These are phyloP conservation scores for Lordiphosa stackelbergi DNA, from an alignment of 1,140 invertebrate genomes.

Conservation along the genomic window DNA sequence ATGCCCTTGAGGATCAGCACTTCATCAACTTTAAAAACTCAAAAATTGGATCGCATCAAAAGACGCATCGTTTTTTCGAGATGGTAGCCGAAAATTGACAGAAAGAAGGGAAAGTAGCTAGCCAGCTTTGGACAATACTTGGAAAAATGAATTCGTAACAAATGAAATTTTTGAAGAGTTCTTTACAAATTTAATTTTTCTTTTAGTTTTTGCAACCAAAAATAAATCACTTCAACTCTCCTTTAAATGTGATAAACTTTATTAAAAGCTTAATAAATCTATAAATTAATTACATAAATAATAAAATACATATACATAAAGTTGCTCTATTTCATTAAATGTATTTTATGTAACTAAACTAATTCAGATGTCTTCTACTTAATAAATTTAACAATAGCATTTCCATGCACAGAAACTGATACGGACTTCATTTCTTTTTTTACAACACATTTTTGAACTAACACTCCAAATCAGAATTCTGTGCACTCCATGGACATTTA, in stretches of 20 bases:
- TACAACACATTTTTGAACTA: too few relatives aligned
- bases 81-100: too few relatives aligned
- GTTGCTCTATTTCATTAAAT: conserved; percentile 8
- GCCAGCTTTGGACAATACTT: too few relatives aligned
- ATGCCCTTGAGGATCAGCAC: too few relatives aligned
- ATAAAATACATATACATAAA: conserved; percentile 53
- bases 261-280: conserved; percentile 58
- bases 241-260: conserved; percentile 41
- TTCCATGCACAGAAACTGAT: conserved; percentile 22
- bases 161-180: too few relatives aligned
- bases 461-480: conserved; percentile 2
- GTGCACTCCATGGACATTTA: conserved; percentile 42
- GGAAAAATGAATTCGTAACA: too few relatives aligned
- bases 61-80: too few relatives aligned
- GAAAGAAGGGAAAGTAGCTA: too few relatives aligned
- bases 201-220: too few relatives aligned
- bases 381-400: conserved; percentile 51
- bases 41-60: too few relatives aligned
- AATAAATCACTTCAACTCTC: neutral
- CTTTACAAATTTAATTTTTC: too few relatives aligned
- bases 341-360: conserved; percentile 40
- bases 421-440: conserved; percentile 4
- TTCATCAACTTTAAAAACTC: too few relatives aligned
- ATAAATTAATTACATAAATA: conserved; percentile 70
- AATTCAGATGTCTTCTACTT: conserved; percentile 44